These are phyloP conservation scores for Latrodectus geometricus DNA, from an alignment of 1,140 invertebrate genomes.

Conservation along the genomic window DNA sequence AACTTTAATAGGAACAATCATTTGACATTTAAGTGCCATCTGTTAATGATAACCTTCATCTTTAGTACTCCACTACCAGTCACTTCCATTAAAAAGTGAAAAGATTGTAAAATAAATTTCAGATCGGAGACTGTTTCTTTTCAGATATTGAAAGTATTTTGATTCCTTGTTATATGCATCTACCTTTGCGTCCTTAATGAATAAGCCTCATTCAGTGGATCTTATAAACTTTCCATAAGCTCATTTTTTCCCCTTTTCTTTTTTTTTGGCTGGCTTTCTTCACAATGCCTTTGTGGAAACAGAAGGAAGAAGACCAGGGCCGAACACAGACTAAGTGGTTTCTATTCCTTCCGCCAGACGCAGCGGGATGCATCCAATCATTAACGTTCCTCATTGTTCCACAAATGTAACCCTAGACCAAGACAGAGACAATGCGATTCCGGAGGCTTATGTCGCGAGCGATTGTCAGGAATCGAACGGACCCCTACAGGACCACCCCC, in stretches of 20 bases:
- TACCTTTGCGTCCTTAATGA: slow-evolving; percentile 21
- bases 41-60: no score
- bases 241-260: neutral
- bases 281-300: neutral
- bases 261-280: neutral
- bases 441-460: slow-evolving; percentile 32
- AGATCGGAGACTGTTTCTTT: no score
- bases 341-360: slow-evolving; percentile 35
- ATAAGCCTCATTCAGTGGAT: slow-evolving; percentile 17
- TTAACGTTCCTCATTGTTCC: slow-evolving; percentile 54
- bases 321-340: slow-evolving; percentile 34
- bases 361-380: slow-evolving; percentile 40
- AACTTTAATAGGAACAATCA: no score
- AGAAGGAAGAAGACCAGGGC: slow-evolving; percentile 20
- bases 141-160: no score
- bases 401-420: slow-evolving; percentile 50
- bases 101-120: no score
- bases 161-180: no score
- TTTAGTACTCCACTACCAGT: no score
- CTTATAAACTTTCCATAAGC: slow-evolving; percentile 13
- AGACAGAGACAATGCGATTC: slow-evolving; percentile 42
- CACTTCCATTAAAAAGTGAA: no score
- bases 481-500: slow-evolving; percentile 1
- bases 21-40: no score
- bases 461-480: slow-evolving; percentile 21